phyloP scores from a whole-genome alignment of 2,113 vertebrate genomes.

The Daubentonia madagascariensis region DNA sequence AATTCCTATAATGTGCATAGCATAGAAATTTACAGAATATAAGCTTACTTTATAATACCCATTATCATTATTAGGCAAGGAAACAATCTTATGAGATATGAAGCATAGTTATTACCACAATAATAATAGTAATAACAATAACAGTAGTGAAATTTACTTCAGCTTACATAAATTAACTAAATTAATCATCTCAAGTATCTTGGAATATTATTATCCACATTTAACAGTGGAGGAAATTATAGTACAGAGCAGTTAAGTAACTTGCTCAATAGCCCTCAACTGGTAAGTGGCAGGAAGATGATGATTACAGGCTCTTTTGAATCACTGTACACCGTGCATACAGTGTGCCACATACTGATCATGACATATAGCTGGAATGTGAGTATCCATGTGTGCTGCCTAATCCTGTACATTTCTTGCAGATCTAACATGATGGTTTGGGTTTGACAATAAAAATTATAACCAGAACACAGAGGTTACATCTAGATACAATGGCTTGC shows the following conservation, averaged over 20 bases:
- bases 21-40: neutral
- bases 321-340: neutral
- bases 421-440: neutral
- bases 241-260: neutral
- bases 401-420: neutral
- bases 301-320: neutral
- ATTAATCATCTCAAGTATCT: neutral
- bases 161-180: neutral
- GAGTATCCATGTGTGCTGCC: neutral
- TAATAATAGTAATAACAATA: neutral
- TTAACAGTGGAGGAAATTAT: neutral
- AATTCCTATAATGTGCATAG: neutral
- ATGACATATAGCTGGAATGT: accelerated
- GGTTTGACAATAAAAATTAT: neutral
- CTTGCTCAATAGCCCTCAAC: neutral
- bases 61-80: neutral
- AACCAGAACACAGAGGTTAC: neutral
- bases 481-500: neutral
- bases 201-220: neutral
- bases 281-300: neutral
- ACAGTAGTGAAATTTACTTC: neutral
- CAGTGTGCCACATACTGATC: accelerated
- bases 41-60: neutral
- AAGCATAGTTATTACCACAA: neutral
- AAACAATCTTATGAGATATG: neutral